Evolutionary conservation across 1,140 invertebrate genomes (phyloP).

Genomic region (Hormaphis cornu): DNA sequence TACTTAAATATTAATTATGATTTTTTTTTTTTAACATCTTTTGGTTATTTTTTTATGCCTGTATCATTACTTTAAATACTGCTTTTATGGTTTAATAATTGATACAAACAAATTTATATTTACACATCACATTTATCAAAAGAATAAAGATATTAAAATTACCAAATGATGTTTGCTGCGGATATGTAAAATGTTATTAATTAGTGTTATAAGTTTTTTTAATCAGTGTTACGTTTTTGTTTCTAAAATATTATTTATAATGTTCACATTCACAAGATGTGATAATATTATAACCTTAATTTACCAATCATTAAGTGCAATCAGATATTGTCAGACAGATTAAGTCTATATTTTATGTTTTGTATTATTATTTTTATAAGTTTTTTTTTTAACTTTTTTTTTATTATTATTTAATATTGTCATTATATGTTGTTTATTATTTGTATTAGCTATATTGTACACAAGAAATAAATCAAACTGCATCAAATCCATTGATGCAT

Average conservation of each 20-base stretch:
- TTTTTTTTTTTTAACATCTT: too few species aligned
- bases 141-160: too few species aligned
- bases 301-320: conserved; percentile 23
- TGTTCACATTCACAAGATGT: background rate
- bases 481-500: background rate
- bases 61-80: too few species aligned
- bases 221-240: background rate
- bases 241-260: background rate
- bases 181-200: background rate
- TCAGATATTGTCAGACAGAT: background rate
- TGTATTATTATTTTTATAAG: background rate
- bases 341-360: background rate
- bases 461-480: conserved; percentile 9
- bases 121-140: too few species aligned
- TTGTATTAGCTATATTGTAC: conserved; percentile 21
- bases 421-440: conserved; percentile 22
- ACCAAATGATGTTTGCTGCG: background rate
- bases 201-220: background rate
- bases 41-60: too few species aligned
- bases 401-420: conserved; percentile 18
- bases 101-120: too few species aligned
- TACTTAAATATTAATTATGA: too few species aligned
- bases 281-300: conserved; percentile 15
- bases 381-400: conserved; percentile 1
- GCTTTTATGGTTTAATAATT: too few species aligned